Evolutionary conservation across 2,888 invertebrate genomes (phyloP), one percentile per base, ranked within the genome.

Genomic region (Salticus scenicus): DNA sequence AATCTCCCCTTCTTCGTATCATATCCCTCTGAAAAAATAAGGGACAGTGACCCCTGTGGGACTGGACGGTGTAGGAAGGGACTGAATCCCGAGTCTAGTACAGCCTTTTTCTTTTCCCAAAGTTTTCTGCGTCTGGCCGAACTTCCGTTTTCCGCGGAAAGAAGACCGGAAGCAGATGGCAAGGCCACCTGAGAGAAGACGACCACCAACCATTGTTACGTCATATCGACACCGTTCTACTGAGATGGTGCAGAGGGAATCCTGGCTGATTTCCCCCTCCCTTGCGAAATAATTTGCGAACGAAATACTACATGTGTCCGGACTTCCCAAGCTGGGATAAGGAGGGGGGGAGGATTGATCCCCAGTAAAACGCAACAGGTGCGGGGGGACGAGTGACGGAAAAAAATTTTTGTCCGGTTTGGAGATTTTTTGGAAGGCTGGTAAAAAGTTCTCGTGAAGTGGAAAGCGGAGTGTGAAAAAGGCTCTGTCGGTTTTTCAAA

Each of bases 121-220:
- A 17, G 33, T 33, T 67, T 72, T 73, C 77, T 84, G 77, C 83
- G 83, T 73, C 83, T 84, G 83, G 83, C 73, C 83, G 77, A 84
- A 84, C 42, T 84, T 84, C 83, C 83, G 83, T 72, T 83, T 82
- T 66, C 66, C 37, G 57, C 24, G 51, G 37, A 57, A 74, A 73
- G 83, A 84, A 84, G 83, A 84, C 83, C 83, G 83, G 83, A 84
- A 84, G 83, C 83, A 84, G 83, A 84, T 84, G 83, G 83, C 73
- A 77, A 84, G 83, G 83, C 83, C 83, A 84, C 83, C 83, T 84
- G 83, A 84, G 78, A 75, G 82, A 84, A 47, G 83, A 77, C 83
- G 77, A 84, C 83, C 77, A 77, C 72, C 83, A 84, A 37, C 83
- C 83, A 84, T 84, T 84, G 83, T 84, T 84, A 77, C 83, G 83